These are phyloP conservation scores for Chroicocephalus ridibundus DNA, from an alignment of 2,113 vertebrate species.

Conservation along the genomic window DNA sequence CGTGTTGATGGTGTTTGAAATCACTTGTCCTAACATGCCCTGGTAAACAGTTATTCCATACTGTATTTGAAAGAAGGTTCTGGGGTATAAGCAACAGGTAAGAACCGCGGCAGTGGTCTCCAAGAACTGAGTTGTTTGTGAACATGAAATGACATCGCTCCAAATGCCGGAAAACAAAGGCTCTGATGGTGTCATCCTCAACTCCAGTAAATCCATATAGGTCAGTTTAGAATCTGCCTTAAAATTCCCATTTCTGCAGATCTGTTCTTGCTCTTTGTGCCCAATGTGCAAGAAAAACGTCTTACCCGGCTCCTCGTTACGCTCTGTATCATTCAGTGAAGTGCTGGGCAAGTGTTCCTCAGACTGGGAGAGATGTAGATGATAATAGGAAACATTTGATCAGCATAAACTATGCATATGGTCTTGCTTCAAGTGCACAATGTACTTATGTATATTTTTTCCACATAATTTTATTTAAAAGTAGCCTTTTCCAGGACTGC, in stretches of 20 bases:
- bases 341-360: background rate
- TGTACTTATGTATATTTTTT: slow-evolving; percentile 31
- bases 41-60: background rate
- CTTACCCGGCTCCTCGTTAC: background rate
- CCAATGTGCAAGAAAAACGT: background rate
- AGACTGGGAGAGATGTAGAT: background rate
- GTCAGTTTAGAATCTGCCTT: background rate
- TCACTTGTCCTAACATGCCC: background rate
- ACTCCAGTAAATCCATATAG: rapidly evolving
- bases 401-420: background rate
- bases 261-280: background rate
- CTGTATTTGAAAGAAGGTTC: background rate
- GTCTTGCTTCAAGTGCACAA: background rate
- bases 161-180: background rate
- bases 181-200: background rate
- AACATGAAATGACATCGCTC: rapidly evolving
- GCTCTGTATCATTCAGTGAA: background rate
- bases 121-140: background rate
- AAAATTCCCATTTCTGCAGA: background rate
- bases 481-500: slow-evolving; percentile 41
- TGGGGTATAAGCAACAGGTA: background rate
- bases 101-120: background rate
- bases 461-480: background rate
- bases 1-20: background rate
- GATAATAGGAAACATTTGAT: background rate